These are phyloP conservation scores for Ooceraea biroi DNA, from an alignment of 1,140 invertebrate genomes.

Conservation along the genomic window DNA sequence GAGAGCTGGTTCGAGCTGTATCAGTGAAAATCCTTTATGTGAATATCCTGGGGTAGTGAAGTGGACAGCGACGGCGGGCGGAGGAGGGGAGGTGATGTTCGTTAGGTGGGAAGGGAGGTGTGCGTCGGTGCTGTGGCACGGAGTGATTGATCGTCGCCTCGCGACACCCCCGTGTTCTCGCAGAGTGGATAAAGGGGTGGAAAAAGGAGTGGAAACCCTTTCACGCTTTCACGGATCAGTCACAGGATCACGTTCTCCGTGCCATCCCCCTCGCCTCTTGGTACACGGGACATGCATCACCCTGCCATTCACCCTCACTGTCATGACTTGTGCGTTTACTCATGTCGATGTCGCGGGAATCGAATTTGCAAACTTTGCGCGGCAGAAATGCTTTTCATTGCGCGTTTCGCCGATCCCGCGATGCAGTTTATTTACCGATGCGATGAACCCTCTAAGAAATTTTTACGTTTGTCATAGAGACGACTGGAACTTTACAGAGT, in stretches of 20 bases:
- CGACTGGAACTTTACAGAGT: not conserved
- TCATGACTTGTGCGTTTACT: slow-evolving; percentile 56
- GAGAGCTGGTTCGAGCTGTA: slow-evolving; percentile 59
- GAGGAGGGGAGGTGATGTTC: slow-evolving; percentile 37
- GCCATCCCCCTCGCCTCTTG: slow-evolving; percentile 61
- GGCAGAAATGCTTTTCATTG: not conserved
- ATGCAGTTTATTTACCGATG: not conserved
- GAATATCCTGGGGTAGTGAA: slow-evolving; percentile 59
- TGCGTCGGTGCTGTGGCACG: slow-evolving; percentile 68
- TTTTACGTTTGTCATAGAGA: not conserved
- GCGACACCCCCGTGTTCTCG: slow-evolving; percentile 80
- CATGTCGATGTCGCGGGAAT: slow-evolving; percentile 54
- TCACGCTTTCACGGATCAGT: slow-evolving; percentile 82
- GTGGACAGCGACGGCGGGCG: not conserved
- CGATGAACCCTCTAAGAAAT: not conserved
- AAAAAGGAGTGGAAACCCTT: slow-evolving; percentile 80
- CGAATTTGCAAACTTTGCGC: slow-evolving; percentile 71
- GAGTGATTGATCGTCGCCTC: slow-evolving; percentile 84
- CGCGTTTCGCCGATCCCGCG: slow-evolving; percentile 3
- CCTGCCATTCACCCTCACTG: slow-evolving; percentile 65
- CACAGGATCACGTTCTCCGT: slow-evolving; percentile 79
- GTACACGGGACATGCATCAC: slow-evolving; percentile 81
- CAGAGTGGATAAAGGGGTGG: slow-evolving; percentile 82
- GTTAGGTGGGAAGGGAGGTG: slow-evolving; percentile 62
- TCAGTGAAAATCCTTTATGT: slow-evolving; percentile 68